Base-by-base conservation (phyloP, 2,888 invertebrate genomes). In the Trachelus troglodyta region DNA sequence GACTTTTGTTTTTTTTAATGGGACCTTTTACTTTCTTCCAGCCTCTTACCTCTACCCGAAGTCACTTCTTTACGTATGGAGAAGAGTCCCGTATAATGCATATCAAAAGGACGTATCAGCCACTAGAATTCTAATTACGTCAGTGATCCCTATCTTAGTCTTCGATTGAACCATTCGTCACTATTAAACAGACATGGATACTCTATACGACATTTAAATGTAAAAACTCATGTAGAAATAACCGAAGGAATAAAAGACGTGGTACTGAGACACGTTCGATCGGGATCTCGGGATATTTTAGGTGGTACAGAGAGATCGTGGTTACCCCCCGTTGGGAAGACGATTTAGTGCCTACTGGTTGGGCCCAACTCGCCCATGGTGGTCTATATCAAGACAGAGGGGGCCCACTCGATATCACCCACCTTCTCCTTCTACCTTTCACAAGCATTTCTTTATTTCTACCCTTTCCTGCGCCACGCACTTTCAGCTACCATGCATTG, bases 291-390 rank as follows among this genome's bases (percentile, higher is more conserved):
- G 85, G 85, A 88, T 89, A 88, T 89, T 89, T 89, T 85, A 88
- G 85, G 86, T 82, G 84, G 84, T 86, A 87, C 85, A 83, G 84
- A 79, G 83, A 83, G 84, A 84, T 84, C 85, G 83, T 84, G 85
- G 87, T 81, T 85, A 85, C 87, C 89, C 87, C 90, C 90, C 83
- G 89, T 86, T 87, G 90, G 80, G 90, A 88, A 84, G 85, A 90
- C 88, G 90, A 91, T 91, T 91, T 90, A 90, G 86, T 84, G 87
- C 87, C 90, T 84, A 89, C 88, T 86, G 87, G 85, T 86, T 83
- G 85, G 85, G 85, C 80, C 80, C 82, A 80, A 80, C 85, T 85
- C 83, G 83, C 86, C 85, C 87, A 86, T 82, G 88, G 88, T 87
- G 87, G 87, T 87, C 88, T 87, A 87, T 87, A 87, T 88, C 87